Conservation (phyloP, 64 coral and sea anemone genomes). For the Orbicella faveolata region DNA sequence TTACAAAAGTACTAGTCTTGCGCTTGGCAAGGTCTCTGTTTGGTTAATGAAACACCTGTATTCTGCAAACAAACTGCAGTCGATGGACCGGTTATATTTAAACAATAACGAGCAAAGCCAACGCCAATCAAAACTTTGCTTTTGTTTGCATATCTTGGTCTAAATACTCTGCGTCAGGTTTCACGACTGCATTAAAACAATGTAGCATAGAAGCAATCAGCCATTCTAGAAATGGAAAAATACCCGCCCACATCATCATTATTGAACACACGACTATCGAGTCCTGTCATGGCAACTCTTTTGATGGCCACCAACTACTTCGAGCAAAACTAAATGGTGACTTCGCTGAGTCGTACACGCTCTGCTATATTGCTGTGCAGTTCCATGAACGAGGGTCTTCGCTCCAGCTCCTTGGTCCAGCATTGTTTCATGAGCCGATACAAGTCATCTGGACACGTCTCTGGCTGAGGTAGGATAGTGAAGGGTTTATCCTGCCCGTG, state of each 20-base stretch:
- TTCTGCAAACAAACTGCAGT: no score
- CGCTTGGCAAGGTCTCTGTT: no score
- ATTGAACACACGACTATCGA: background rate
- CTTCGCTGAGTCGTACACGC: constrained; percentile 72
- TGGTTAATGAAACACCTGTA: no score
- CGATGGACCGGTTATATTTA: no score
- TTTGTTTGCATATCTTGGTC: no score
- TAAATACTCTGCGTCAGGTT: no score
- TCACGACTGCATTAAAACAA: no score
- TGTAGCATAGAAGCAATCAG: no score
- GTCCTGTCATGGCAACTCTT: background rate
- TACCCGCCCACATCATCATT: background rate
- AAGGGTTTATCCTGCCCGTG: constrained; percentile 34
- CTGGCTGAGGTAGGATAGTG: constrained; percentile 50
- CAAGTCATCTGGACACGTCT: constrained; percentile 71
- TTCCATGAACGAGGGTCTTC: constrained; percentile 63
- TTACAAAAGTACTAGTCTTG: no score
- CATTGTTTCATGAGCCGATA: constrained; percentile 83
- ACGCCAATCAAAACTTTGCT: no score
- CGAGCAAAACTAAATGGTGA: background rate
- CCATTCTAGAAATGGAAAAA: background rate
- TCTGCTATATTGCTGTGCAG: constrained; percentile 62
- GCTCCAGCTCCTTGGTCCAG: constrained; percentile 53
- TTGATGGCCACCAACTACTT: background rate
- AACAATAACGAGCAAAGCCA: no score